Base-by-base conservation (phyloP, 2,113 vertebrate genomes). In the Campylomormyrus numenius region DNA sequence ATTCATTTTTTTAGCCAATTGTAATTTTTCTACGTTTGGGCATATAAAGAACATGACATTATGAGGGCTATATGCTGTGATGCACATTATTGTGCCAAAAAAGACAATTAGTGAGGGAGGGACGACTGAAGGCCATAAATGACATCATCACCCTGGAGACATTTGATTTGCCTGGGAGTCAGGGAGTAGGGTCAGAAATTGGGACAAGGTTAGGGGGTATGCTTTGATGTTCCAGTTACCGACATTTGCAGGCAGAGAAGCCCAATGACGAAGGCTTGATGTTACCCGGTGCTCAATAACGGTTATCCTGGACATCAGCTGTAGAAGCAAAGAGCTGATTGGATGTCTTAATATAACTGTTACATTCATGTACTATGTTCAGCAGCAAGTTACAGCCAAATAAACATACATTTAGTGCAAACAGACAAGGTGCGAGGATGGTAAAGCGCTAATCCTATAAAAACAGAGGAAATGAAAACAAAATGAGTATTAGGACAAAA, bases 111-210 rank as follows among this genome's bases (percentile, higher is more conserved):
- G 21, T 87, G 74, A 48, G 50, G 80, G 87, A 39, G 87, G 86
- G 53, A 31, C 50, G 45, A 88, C 85, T 46, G 84, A 83, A 92
- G 66, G 56, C 80, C 88, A 89, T 42, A 66, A 84, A 89, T 92
- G 90, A 91, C 91, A 89, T 90, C 89, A 91, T 89, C 85, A 39
- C 83, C n/a, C 62, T 53, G 66, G 88, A 85, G 88, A 89, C 42
- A 53, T 89, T 88, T 80, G 88, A 89, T 88, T 89, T 74, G 84
- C 85, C 10, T 66, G n/a, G 52, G 85, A 85, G 45, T 56, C 39
- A 48, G 35, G 39, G 83, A 49, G 70, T n/a, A 11, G 11, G 19
- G 39, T 74, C 4, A 52, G 42, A 21, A 31, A 45, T 24, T 24
- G n/a, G 15, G 19, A 42, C 21, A 46, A 53, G 53, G 46, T 46